A percentile compares a stretch with the other conserved stretches of the same genome.
These are phyloP conservation scores for Macquaria ambigua DNA, from an alignment of 2,113 vertebrate genomes.

Conservation along the genomic window DNA sequence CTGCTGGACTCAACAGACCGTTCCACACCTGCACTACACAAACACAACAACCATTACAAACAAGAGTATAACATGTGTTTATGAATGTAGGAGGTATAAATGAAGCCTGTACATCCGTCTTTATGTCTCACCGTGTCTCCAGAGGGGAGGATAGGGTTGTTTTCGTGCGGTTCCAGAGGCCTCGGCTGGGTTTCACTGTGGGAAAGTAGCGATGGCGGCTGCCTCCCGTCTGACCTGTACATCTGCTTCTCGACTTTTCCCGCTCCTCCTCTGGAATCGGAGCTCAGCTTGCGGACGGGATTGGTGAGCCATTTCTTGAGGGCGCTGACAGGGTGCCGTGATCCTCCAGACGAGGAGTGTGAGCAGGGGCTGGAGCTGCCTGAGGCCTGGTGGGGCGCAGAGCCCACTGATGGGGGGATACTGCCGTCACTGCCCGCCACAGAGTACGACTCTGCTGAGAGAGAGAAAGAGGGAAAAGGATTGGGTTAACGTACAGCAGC, in stretches of 20 bases:
- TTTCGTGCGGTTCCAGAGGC: constrained; percentile 63
- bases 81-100: background rate
- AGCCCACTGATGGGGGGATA: constrained; percentile 82
- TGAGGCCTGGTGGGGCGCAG: constrained; percentile 83
- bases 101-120: background rate
- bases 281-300: constrained; percentile 84
- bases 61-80: background rate
- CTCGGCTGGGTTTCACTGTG: constrained; percentile 67
- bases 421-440: constrained; percentile 86
- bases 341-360: constrained; percentile 71
- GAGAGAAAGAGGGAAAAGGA: background rate
- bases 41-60: constrained; percentile 30
- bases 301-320: constrained; percentile 89
- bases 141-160: constrained; percentile 54
- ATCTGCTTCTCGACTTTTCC: constrained; percentile 78
- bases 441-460: constrained; percentile 87
- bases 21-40: constrained; percentile 67
- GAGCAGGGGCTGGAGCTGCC: constrained; percentile 86
- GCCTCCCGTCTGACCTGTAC: constrained; percentile 69
- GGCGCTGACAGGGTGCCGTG: constrained; percentile 84
- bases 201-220: constrained; percentile 44
- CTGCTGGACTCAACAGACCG: constrained; percentile 33
- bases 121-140: constrained; percentile 71
- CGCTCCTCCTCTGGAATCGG: constrained; percentile 66
- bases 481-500: constrained; percentile 27